These are phyloP conservation scores for Rotaria macrura DNA, from an alignment of 2,888 invertebrate genomes.

Conservation along the genomic window DNA sequence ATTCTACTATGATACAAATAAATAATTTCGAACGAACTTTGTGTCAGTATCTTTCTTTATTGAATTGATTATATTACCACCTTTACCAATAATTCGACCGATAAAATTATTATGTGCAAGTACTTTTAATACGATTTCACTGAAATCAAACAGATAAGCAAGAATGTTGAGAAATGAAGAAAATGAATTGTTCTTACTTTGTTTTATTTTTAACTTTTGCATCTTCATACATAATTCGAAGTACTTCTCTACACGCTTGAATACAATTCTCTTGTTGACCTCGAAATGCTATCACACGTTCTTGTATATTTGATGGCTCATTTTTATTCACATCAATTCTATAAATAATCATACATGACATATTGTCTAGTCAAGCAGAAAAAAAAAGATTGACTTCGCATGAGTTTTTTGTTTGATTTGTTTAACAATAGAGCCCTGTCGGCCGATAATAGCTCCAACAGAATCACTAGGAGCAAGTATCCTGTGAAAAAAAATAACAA, in stretches of 20 bases:
- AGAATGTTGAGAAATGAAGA: too few relatives aligned
- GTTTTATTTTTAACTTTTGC: constrained; percentile 64
- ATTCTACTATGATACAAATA: too few relatives aligned
- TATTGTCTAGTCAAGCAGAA: background rate
- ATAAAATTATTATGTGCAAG: constrained; percentile 92
- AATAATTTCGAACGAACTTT: background rate
- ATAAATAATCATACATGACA: background rate
- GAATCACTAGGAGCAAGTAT: constrained; percentile 91
- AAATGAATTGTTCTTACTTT: constrained; percentile 26
- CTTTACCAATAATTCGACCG: constrained; percentile 91
- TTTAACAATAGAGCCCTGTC: constrained; percentile 88
- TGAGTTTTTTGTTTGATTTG: constrained; percentile 71
- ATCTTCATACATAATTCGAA: constrained; percentile 94
- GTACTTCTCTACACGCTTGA: constrained; percentile 88
- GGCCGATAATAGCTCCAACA: constrained; percentile 94
- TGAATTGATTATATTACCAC: constrained; percentile 88
- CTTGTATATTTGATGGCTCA: constrained; percentile 53
- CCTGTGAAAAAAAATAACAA: constrained; percentile 38
- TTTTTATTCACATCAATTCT: constrained; percentile 82
- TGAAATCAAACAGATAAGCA: constrained; percentile 45
- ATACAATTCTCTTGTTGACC: constrained; percentile 94
- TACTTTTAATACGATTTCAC: constrained; percentile 84
- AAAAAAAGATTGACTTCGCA: constrained; percentile 40
- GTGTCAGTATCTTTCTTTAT: constrained; percentile 89
- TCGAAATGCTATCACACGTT: constrained; percentile 52